Percentiles rank a stretch among this genome's conserved stretches.
phyloP scores from a whole-genome alignment of 2,113 vertebrate species.

The Haplochromis vanheusdeni region DNA sequence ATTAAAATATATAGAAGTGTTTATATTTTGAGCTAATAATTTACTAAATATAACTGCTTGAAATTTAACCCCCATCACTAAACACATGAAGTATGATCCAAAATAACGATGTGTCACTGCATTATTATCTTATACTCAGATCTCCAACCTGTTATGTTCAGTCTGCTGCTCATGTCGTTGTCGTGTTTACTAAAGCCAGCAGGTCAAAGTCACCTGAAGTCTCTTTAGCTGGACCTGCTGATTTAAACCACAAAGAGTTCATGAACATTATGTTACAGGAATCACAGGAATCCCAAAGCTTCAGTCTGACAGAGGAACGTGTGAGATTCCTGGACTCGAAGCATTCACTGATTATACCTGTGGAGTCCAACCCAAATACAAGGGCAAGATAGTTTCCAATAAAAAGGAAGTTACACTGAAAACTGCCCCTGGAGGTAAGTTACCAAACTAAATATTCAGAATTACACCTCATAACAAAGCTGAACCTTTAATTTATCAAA shows the following conservation, averaged over 20 bases:
- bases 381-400: accelerated
- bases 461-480: not conserved
- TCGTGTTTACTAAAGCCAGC: not conserved
- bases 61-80: not conserved
- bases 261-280: not conserved
- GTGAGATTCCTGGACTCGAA: accelerated
- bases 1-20: not conserved
- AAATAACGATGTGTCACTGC: not conserved
- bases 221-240: not conserved
- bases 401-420: accelerated
- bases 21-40: too few species aligned
- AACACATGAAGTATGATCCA: not conserved
- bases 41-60: accelerated
- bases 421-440: accelerated
- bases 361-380: not conserved
- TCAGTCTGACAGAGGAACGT: accelerated
- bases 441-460: not conserved
- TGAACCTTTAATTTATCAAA: not conserved
- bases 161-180: not conserved
- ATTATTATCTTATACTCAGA: not conserved
- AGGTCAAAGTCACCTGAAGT: not conserved
- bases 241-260: not conserved
- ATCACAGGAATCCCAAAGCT: accelerated
- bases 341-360: accelerated
- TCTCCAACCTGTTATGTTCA: not conserved